phyloP scores from a whole-genome alignment of 2,888 invertebrate genomes.

The Yponomeuta cagnagella region DNA sequence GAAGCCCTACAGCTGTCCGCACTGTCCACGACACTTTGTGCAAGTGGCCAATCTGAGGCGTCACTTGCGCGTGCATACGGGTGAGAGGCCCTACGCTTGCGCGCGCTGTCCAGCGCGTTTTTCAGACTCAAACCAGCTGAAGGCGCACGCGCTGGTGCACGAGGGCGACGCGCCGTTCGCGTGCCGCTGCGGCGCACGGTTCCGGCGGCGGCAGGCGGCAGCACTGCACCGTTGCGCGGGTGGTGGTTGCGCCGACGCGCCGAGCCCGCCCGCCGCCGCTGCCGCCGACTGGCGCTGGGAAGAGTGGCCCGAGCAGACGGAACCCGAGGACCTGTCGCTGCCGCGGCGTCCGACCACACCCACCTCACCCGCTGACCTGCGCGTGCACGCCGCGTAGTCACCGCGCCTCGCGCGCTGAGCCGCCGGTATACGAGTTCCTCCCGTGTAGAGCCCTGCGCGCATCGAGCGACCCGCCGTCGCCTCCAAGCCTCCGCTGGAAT shows the following conservation, averaged over 20 bases:
- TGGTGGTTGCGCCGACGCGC: conserved; percentile 54
- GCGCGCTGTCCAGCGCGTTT: conserved; percentile 90
- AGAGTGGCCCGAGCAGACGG: conserved; percentile 87
- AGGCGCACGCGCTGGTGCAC: conserved; percentile 92
- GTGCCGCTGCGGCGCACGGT: conserved; percentile 87
- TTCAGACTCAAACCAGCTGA: conserved; percentile 93
- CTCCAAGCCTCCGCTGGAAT: conserved; percentile 28
- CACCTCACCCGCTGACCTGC: conserved; percentile 69
- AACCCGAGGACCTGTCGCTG: conserved; percentile 93
- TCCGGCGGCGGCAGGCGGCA: conserved; percentile 91
- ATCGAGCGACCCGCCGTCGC: conserved; percentile 24
- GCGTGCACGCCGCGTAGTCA: conserved; percentile 67
- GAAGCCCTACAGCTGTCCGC: conserved; percentile 93
- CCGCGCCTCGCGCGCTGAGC: conserved; percentile 51
- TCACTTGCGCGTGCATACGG: conserved; percentile 93
- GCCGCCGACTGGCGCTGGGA: conserved; percentile 67
- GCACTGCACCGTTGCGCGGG: conserved; percentile 86
- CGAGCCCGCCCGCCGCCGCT: conserved; percentile 59
- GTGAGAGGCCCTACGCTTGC: conserved; percentile 92
- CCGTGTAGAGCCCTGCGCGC: conserved; percentile 64
- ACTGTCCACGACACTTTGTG: conserved; percentile 94
- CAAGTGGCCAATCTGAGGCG: conserved; percentile 94
- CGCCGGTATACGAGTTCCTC: conserved; percentile 87
- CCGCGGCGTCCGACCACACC: conserved; percentile 68
- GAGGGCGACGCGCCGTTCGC: conserved; percentile 93